These are phyloP conservation scores for Phrynocephalus versicolor DNA, from an alignment of 2,113 vertebrate genomes.

Conservation along the genomic window DNA sequence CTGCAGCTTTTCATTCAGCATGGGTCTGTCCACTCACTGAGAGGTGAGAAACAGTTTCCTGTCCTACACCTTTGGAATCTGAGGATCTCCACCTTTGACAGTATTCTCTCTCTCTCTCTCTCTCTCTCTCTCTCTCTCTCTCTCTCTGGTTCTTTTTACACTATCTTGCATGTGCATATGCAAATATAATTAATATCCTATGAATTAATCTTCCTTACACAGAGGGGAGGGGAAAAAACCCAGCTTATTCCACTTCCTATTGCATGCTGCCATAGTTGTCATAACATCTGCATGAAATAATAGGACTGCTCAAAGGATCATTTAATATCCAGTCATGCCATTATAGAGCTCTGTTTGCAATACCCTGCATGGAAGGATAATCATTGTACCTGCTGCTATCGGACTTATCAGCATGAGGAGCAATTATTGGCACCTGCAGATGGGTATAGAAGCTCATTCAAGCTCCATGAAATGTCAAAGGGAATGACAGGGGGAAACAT, in stretches of 20 bases:
- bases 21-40: rapidly evolving
- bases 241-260: slow-evolving; percentile 15
- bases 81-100: not conserved
- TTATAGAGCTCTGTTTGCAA: not conserved
- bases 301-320: slow-evolving; percentile 20
- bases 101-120: slow-evolving; percentile 6
- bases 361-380: slow-evolving; percentile 11
- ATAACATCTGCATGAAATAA: slow-evolving; percentile 33
- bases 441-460: not conserved
- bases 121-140: not conserved
- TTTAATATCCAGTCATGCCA: slow-evolving; percentile 13
- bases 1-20: no score
- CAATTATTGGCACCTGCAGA: slow-evolving; percentile 13
- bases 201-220: slow-evolving; percentile 55
- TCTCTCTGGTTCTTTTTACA: not conserved
- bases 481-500: rapidly evolving
- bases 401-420: not conserved
- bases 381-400: not conserved
- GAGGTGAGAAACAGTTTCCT: not conserved
- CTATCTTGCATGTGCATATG: slow-evolving; percentile 45
- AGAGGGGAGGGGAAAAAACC: slow-evolving; percentile 23
- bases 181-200: slow-evolving; percentile 61
- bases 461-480: not conserved
- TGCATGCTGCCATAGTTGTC: not conserved
- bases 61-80: not conserved